Conservation (phyloP, 2,888 invertebrate species). For the Lobophora halterata region DNA sequence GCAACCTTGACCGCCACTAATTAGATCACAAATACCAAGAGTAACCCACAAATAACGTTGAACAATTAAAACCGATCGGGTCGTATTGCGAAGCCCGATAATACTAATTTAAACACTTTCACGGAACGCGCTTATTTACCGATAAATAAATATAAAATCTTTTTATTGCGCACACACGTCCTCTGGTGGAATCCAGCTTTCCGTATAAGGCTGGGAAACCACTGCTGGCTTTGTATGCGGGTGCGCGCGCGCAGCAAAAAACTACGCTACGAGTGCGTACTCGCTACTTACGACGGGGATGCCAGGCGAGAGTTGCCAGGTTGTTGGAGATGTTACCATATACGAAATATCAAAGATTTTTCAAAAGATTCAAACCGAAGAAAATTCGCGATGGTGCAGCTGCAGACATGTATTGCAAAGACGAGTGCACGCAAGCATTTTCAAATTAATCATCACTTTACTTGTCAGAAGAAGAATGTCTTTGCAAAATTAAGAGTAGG, state of each 20-base stretch:
- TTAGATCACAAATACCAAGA: conserved; percentile 1
- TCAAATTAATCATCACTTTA: no score
- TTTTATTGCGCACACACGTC: conserved; percentile 72
- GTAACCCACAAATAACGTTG: conserved; percentile 13
- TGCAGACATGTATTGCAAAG: no score
- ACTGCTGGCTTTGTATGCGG: conserved; percentile 65
- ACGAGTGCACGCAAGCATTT: no score
- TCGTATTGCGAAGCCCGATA: conserved; percentile 48
- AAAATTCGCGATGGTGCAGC: no score
- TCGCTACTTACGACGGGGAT: conserved; percentile 51
- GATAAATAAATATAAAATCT: conserved; percentile 70
- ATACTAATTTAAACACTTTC: conserved; percentile 62
- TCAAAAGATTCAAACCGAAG: no score
- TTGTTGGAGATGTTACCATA: conserved; percentile 14
- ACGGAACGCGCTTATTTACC: conserved; percentile 52
- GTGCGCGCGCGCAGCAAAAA: conserved; percentile 61
- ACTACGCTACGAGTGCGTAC: conserved; percentile 71
- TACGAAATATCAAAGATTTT: neutral
- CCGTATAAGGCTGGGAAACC: conserved; percentile 71
- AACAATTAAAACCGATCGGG: conserved; percentile 28
- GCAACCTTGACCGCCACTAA: no score
- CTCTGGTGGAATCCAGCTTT: conserved; percentile 67
- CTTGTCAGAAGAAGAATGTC: no score
- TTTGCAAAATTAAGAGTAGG: no score
- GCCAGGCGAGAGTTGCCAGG: conserved; percentile 47